Base-by-base conservation (phyloP, 2,113 vertebrate species). In the Ochotona princeps region DNA sequence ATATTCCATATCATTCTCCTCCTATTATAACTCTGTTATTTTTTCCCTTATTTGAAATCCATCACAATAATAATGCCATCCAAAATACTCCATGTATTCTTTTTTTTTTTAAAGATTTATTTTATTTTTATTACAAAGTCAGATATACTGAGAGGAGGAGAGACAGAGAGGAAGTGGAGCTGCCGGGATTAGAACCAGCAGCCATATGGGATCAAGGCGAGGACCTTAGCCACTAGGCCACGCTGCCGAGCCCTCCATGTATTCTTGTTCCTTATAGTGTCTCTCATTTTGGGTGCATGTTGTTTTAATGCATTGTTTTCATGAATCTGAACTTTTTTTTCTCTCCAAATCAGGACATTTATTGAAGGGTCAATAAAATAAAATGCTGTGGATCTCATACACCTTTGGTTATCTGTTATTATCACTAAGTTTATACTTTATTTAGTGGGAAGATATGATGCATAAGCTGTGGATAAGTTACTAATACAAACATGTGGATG, bases 231-330 rank as follows among this genome's bases (percentile, higher is more conserved):
- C n/a, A n/a, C n/a, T n/a, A n/a, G n/a, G n/a, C n/a, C n/a, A n/a
- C n/a, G n/a, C n/a, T n/a, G n/a, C n/a, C n/a, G n/a, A n/a, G n/a
- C n/a, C n/a, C 32, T 82, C 8, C 44, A 1, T 72, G 12, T 57
- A 17, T 57, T 54, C 18, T 57, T 57, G 54, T 57, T 44, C 38
- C 38, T 44, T 44, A 44, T 44, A 44, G 38, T 44, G 38, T 6
- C 38, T 44, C 38, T 44, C 38, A 4, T 79, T 89, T 95, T 61
- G 14, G 3, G 17, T 49, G 7, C 73, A 70, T 91, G 90, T 92
- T 5, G 21, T 87, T 76, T 89, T 3, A 25, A 54, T 79, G 83
- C 28, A 21, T 87, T 94, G 4, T 87, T 97, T 93, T 84, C 3
- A 23, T 13, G 47, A 70, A 5, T 72, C 47, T 78, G 38, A 30